Base-by-base conservation (phyloP, 2,113 vertebrate genomes). In the Platysteira castanea region DNA sequence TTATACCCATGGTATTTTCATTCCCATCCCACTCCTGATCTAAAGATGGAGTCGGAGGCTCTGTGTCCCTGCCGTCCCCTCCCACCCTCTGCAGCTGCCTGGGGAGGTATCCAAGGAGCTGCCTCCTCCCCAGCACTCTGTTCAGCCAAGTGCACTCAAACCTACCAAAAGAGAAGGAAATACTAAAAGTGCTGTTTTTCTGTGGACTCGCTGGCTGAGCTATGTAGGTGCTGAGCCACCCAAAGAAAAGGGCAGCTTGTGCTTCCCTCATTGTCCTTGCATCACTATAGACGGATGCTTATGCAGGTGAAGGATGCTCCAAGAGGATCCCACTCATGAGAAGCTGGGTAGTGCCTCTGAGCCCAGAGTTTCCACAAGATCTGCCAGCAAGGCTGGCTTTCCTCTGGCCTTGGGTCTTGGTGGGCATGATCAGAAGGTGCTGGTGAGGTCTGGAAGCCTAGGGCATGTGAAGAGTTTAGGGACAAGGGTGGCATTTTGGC, bases 41-140 rank as follows among this genome's bases (percentile, higher is more conserved):
- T 95, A 93, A 89, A 96, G 92, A 97, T 76, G 92, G 95, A 96
- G 57, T 82, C 0, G 6, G 90, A 87, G 92, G 91, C 87, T 96
- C 74, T 5, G 9, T 61, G 90, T 94, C 84, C 60, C 74, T 93
- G 77, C 78, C 1, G 31, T 87, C 74, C 74, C 56, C 74, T 95
- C 95, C 95, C 92, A 94, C 92, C 87, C 49, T 78, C 61, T 75
- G 82, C 90, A 87, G 90, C 70, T 23, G 2, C 70, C 75, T 89
- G 69, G 39, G 42, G 89, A 90, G 42, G 52, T 56, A 85, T 91
- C 77, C 77, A 81, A 93, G 91, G 81, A 94, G 81, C 95, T 91
- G 90, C 92, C 87, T 93, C 68, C 82, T 85, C 78, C 74, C 57
- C 21, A 37, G 77, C 15, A 2, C 69, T 90, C 87, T 26, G 9